Evolutionary conservation across 2,797 vertebrate species (phyloP).

Genomic region (Sibirionetta formosa): DNA sequence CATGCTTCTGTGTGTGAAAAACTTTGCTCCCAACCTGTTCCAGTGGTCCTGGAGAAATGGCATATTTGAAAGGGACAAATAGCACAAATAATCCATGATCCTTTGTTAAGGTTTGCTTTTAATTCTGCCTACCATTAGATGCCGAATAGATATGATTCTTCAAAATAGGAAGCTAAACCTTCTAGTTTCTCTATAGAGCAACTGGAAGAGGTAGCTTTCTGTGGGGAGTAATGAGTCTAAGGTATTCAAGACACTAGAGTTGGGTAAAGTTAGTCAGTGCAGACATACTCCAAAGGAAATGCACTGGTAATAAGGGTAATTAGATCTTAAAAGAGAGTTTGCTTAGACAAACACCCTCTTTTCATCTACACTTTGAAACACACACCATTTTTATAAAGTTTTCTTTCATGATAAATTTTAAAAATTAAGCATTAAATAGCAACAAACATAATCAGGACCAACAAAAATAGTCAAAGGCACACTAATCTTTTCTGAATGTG

Average conservation of each 20-base stretch:
- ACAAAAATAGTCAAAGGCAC: background rate
- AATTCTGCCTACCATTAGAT: background rate
- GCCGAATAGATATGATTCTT: background rate
- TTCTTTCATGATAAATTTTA: background rate
- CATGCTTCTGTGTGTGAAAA: background rate
- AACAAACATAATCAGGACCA: background rate
- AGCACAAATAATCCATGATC: background rate
- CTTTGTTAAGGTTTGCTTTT: background rate
- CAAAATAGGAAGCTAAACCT: background rate
- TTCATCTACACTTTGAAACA: background rate
- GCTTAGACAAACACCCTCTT: background rate
- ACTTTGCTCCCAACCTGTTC: background rate
- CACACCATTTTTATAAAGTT: background rate
- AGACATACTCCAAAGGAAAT: background rate
- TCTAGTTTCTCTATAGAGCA: background rate
- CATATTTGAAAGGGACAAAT: background rate
- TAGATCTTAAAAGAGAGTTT: background rate
- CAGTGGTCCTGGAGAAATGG: background rate
- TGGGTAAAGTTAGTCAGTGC: background rate
- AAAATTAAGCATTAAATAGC: background rate
- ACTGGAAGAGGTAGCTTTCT: background rate
- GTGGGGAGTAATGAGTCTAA: background rate
- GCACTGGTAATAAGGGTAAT: background rate
- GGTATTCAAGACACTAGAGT: background rate
- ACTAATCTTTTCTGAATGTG: background rate